Evolutionary conservation across 92 coral and sea anemone genomes (phyloP), one percentile per base, ranked within the genome.

Genomic region (Bergia puertoricense): DNA sequence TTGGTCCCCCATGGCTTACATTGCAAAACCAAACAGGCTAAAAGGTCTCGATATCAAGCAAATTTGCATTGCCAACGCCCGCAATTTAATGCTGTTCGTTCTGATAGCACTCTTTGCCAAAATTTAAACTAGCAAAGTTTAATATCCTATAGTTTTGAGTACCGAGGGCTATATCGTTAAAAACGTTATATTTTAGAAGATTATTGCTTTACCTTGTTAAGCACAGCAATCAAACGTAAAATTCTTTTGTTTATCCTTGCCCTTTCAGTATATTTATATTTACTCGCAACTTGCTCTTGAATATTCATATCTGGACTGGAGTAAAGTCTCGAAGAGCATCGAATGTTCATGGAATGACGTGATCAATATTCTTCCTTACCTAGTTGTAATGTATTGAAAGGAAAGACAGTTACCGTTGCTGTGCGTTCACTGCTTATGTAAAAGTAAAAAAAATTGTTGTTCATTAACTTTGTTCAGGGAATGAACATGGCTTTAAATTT

Each of bases 41-140:
- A 78, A 78, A 8, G n/a, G 40, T 67, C 74, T 82, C 38, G 14
- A 46, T 68, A 84, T 46, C 1, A 71, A 36, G 42, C 68, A 23
- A 69, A 45, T 71, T 71, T 69, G 87, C 78, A 84, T 48, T 72
- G 87, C 18, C 87, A 84, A 84, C 87, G 87, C 87, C 87, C 87
- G 87, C 43, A 6, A 62, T 65, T 82, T 66, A 16, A 42, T 16
- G 37, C 42, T 46, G 57, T n/a, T 37, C 7, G 48, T 48, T 46
- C 38, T 41, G 11, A 3, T n/a, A n/a, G 22, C 36, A 4, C 14
- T 50, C n/a, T 84, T 36, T 48, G 43, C 30, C 46, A 20, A 68
- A 36, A 20, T 68, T 84, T 71, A 43, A 23, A 45, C 78, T 36
- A 9, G 39, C 44, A 50, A 23, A 44, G 42, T 83, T 48, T 37